Base-by-base conservation (phyloP, 2,797 vertebrate species). In the Sebastes cheni region DNA sequence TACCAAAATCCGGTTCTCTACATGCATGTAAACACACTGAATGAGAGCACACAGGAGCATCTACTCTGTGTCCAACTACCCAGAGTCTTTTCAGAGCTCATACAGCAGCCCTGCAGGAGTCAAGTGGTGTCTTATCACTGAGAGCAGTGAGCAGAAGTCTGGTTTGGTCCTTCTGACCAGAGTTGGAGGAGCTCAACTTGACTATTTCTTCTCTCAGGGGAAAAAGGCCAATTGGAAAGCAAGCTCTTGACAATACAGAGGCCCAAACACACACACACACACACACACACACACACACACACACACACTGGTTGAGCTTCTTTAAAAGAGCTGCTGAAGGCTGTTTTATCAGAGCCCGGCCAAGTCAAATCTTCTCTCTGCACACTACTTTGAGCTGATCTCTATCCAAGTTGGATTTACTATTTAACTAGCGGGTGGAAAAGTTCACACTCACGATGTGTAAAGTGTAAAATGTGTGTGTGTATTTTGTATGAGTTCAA, bases 401-500 rank as follows among this genome's bases (percentile, higher is more conserved):
- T 70, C 16, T 66, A 34, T 76, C 71, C 30, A 52, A 32, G 20
- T 66, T 55, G 29, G 71, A 54, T 62, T 67, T 67, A 18, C 55
- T 68, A 18, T 68, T 76, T 77, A 80, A 74, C 76, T 46, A 54
- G 22, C 6, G 11, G 18, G 46, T 14, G 9, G 52, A 77, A 60
- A 74, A 60, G 61, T 32, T 67, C 74, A 80, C 23, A 39, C 4
- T 39, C 34, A 9, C 22, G 20, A 60, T 52, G 72, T 55, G 61
- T 66, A 9, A 30, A 27, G 59, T 36, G 30, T 59, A 73, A 60
- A 60, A 29, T 39, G 27, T 70, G 58, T n/a, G 36, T 32, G 69
- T 70, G 34, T 12, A n/a, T 34, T 18, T 25, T 79, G 67, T 58
- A 1, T 16, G 61, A 32, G 84, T 84, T 87, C 81, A 86, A 60